These are phyloP conservation scores for Catostylus mosaicus DNA, from an alignment of 30 jellyfish, hydroid and myxozoan species.

Conservation along the genomic window DNA sequence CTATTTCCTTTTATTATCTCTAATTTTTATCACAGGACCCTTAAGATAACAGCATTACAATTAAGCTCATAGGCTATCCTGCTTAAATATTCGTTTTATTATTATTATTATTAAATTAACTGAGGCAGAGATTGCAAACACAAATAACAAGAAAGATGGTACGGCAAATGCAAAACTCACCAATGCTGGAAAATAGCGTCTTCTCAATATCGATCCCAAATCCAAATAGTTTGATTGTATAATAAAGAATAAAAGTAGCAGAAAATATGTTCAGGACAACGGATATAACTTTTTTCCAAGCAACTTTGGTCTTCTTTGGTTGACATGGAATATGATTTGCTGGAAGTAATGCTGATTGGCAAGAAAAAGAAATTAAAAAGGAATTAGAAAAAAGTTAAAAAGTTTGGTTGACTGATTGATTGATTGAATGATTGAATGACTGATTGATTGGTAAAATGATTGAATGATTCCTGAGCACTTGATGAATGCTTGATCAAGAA, in stretches of 20 bases:
- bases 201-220: conserved; percentile 23
- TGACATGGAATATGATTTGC: not conserved
- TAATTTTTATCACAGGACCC: no score
- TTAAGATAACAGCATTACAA: no score
- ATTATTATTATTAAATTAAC: no score
- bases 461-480: not conserved
- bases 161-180: conserved; percentile 49
- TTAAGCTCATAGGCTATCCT: no score
- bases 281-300: not conserved
- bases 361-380: not conserved
- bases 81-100: no score
- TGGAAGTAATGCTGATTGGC: not conserved
- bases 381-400: not conserved
- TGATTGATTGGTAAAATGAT: not conserved
- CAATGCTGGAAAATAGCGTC: conserved; percentile 39
- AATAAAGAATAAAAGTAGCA: conserved; percentile 26
- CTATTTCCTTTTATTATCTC: no score
- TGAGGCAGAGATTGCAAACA: no score
- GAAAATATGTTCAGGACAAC: not conserved
- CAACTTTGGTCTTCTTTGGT: not conserved
- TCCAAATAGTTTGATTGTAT: conserved; percentile 35
- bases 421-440: not conserved
- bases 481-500: not conserved
- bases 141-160: no score
- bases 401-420: not conserved